phyloP scores from a whole-genome alignment of 2,113 vertebrate species.

The Silurus glanis region DNA sequence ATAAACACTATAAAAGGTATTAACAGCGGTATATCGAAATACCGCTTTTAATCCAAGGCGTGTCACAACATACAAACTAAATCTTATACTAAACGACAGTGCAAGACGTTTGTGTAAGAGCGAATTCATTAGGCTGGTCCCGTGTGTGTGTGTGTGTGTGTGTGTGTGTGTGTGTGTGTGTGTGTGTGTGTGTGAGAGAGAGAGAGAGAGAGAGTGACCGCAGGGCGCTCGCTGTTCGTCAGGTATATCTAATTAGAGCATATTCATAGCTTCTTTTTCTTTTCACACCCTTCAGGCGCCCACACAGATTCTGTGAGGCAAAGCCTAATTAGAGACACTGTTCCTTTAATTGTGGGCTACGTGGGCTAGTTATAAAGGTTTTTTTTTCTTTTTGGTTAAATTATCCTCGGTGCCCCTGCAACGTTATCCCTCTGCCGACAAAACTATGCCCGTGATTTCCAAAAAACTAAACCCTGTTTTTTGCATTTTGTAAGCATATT shows the following conservation, averaged over 20 bases:
- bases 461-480: constrained; percentile 52
- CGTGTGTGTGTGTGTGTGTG: not conserved
- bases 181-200: not conserved
- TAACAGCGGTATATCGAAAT: constrained; percentile 4
- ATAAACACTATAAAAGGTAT: constrained; percentile 2
- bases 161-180: not conserved
- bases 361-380: constrained; percentile 5
- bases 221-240: constrained; percentile 50
- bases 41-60: not conserved
- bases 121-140: constrained; percentile 10
- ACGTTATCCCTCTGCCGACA: constrained; percentile 75
- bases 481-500: constrained; percentile 41
- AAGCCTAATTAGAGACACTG: constrained; percentile 54
- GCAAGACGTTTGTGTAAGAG: not conserved
- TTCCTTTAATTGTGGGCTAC: constrained; percentile 67
- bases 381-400: constrained; percentile 10
- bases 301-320: constrained; percentile 51
- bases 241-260: constrained; percentile 64
- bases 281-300: constrained; percentile 56
- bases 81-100: constrained; percentile 19
- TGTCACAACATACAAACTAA: constrained; percentile 19
- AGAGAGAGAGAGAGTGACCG: not conserved
- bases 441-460: constrained; percentile 77
- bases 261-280: constrained; percentile 53
- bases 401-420: constrained; percentile 68